Conservation (phyloP, 1,140 invertebrate species). For the Alviniconcha marisindica region DNA sequence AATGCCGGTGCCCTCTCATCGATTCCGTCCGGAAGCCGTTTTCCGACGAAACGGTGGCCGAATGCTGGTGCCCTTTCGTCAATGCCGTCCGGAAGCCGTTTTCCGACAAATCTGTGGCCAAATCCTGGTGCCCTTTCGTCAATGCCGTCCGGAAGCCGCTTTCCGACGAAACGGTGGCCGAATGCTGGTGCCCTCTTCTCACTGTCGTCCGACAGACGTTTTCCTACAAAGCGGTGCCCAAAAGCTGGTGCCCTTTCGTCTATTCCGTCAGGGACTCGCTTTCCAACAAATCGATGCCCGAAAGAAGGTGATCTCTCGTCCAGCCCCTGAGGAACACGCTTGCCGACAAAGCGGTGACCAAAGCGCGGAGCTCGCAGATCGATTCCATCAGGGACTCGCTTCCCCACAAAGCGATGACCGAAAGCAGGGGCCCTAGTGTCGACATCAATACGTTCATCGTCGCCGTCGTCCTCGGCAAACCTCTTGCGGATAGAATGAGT, state of each 20-base stretch:
- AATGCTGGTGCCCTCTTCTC: conserved; percentile 24
- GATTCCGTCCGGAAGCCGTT: conserved; percentile 1
- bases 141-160: background rate
- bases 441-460: background rate
- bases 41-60: conserved; percentile 39
- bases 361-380: conserved; percentile 19
- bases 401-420: conserved; percentile 32
- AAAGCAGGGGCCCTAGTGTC: background rate
- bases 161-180: conserved; percentile 30
- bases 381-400: conserved; percentile 26
- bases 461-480: background rate
- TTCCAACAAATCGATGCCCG: conserved; percentile 41
- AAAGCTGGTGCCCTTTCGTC: conserved; percentile 35
- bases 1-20: conserved; percentile 25
- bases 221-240: conserved; percentile 43
- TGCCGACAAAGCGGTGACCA: conserved; percentile 36
- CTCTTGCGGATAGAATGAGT: conserved; percentile 18
- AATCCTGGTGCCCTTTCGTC: conserved; percentile 10
- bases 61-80: conserved; percentile 29
- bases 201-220: conserved; percentile 6
- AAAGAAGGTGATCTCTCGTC: background rate
- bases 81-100: conserved; percentile 31
- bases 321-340: background rate
- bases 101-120: conserved; percentile 36
- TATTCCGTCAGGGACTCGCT: conserved; percentile 23